A percentile compares a stretch with the other conserved stretches of the same genome.
These are phyloP conservation scores for Sturnira hondurensis DNA, from an alignment of 2,113 vertebrate genomes.

Conservation along the genomic window DNA sequence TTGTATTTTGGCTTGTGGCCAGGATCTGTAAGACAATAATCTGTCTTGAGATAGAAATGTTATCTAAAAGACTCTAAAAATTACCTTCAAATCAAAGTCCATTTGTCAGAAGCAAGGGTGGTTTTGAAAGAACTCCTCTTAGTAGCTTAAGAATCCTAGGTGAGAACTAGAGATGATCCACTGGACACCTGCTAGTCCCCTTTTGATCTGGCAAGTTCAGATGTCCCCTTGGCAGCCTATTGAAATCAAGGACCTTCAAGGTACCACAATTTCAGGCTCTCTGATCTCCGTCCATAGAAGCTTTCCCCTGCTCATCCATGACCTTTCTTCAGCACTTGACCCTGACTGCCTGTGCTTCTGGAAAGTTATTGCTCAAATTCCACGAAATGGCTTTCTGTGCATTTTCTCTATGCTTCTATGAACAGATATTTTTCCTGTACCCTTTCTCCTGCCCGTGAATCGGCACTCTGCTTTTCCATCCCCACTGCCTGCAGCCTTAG, in stretches of 20 bases:
- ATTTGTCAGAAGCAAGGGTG: not conserved
- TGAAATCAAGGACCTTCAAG: not conserved
- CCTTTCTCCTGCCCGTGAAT: not conserved
- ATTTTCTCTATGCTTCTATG: not conserved
- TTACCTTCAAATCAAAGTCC: not conserved
- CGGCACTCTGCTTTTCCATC: not conserved
- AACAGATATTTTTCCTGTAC: not conserved
- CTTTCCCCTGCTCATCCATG: not conserved
- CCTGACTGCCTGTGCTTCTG: not conserved
- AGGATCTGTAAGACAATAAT: not conserved
- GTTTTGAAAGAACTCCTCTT: not conserved
- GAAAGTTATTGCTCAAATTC: not conserved
- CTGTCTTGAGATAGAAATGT: not conserved
- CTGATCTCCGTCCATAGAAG: not conserved
- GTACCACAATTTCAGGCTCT: not conserved
- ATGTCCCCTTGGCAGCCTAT: not conserved
- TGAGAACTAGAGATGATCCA: conserved; percentile 4
- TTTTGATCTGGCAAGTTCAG: not conserved
- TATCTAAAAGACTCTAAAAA: not conserved
- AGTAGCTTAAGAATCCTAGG: not conserved
- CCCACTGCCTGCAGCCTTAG: not conserved
- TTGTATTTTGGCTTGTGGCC: not conserved
- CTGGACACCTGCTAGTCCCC: not conserved
- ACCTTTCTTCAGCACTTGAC: not conserved
- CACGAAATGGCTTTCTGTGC: not conserved